Base-by-base conservation (phyloP, 2,888 invertebrate genomes). In the Pterostichus niger region DNA sequence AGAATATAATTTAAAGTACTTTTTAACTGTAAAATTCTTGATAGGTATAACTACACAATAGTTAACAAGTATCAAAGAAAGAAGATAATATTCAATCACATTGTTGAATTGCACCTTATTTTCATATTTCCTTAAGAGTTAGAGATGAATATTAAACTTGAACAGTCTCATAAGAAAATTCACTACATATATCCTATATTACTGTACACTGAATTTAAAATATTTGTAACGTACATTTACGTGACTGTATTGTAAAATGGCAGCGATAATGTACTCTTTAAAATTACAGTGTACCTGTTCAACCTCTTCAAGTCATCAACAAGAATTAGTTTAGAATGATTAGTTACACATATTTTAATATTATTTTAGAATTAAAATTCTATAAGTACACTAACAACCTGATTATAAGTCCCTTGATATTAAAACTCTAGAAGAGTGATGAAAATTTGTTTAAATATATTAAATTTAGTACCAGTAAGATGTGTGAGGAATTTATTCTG, bases 331-430 rank as follows among this genome's bases (percentile, higher is more conserved):
- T 71, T 71, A 71, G 68, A 71, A 71, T 71, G 11, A 24, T 71
- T 40, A 71, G 64, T 64, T 7, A 71, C 46, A 71, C 15, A 68
- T 17, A 68, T 44, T 44, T 68, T 24, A 35, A 31, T 59, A 35
- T 64, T 64, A 64, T 64, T 56, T 71, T 71, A 71, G 68, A 71
- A 71, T 71, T 64, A 68, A 68, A 68, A 2, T 68, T 44, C 68
- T 71, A 71, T 71, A 71, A 71, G 68, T 71, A 71, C 56, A 56
- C 68, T 71, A 71, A 71, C 68, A 71, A 71, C 68, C 68, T 71
- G 68, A 71, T 61, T 33, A 17, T 40, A 46, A 44, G 40, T 71
- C 68, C 68, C 68, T 71, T 71, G 68, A 71, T 71, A 71, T 71
- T 44, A 71, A 40, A 71, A 71, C 68, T 71, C 44, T 68, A 68